Evolutionary conservation across 2,888 invertebrate genomes (phyloP), one percentile per base, ranked within the genome.

Genomic region (Nomada goodeniana): DNA sequence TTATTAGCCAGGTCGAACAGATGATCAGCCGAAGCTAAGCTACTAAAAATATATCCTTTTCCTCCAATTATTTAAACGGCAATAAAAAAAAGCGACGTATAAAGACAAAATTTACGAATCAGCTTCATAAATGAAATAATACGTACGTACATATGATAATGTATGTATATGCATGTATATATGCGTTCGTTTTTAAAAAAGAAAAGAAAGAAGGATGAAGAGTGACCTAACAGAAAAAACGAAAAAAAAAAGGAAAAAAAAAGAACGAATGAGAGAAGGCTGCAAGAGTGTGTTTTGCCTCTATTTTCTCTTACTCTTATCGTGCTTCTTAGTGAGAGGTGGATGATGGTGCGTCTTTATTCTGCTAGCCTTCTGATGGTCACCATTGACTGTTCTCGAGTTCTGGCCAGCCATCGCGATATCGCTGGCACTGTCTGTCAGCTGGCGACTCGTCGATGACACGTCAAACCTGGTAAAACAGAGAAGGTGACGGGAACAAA

Each of bases 281-380:
- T 80, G 80, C 57, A 75, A 71, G 29, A 52, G 57, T 52, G 77
- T 68, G 57, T 10, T 53, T 15, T 55, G 70, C 77, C 72, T 86
- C 92, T 92, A 93, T 91, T 93, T 93, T 91, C 91, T 91, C 89
- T 93, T 93, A 90, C 84, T 91, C 88, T 92, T 93, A 89, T 93
- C 93, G 88, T 91, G 90, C 89, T 93, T 93, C 88, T 89, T 88
- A 87, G 83, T 88, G 86, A 90, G 86, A 76, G 88, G 90, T 76
- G 90, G 90, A 89, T 92, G 91, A 88, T 92, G 92, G 80, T 91
- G 92, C 72, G 89, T 89, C 89, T 91, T 92, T 90, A 89, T 85
- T 87, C 92, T 87, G 88, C 84, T 89, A 87, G 89, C 89, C 85
- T 89, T 91, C 70, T 87, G 88, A 84, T 90, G 88, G 68, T 91